These are phyloP conservation scores for Grapholita molesta DNA, from an alignment of 1,140 invertebrate species.

Conservation along the genomic window DNA sequence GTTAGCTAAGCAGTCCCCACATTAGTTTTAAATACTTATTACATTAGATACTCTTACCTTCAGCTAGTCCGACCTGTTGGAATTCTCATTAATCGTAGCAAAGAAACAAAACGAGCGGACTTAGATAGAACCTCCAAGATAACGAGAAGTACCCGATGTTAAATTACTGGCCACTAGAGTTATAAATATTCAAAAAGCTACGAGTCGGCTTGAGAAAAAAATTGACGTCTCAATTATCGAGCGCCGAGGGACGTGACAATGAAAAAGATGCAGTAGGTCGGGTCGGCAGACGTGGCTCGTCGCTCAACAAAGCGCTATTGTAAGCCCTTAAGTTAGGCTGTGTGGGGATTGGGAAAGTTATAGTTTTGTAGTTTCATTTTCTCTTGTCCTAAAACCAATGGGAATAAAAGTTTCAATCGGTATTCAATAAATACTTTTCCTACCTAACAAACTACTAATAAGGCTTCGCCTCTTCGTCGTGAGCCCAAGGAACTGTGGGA, in stretches of 20 bases:
- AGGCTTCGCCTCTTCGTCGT: too few relatives aligned
- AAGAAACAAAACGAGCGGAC: slow-evolving; percentile 40
- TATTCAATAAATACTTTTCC: too few relatives aligned
- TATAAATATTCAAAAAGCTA: slow-evolving; percentile 70
- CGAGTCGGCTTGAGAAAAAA: slow-evolving; percentile 57
- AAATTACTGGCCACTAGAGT: slow-evolving; percentile 63
- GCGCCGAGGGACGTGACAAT: slow-evolving; percentile 28
- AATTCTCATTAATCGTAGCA: slow-evolving; percentile 44
- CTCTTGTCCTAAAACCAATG: too few relatives aligned
- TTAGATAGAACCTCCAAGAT: slow-evolving; percentile 58
- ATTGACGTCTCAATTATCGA: slow-evolving; percentile 74
- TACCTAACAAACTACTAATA: too few relatives aligned
- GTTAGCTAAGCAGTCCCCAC: background rate
- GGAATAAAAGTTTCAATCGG: too few relatives aligned
- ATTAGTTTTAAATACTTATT: background rate
- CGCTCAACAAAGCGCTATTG: background rate
- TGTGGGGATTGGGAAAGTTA: too few relatives aligned
- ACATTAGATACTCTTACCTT: background rate
- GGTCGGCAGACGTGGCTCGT: background rate
- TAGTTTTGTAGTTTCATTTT: too few relatives aligned
- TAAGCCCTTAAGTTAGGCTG: background rate
- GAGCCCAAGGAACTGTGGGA: too few relatives aligned
- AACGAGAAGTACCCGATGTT: slow-evolving; percentile 57
- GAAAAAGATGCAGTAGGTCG: slow-evolving; percentile 5
- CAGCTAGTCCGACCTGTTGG: slow-evolving; percentile 28